phyloP scores from a whole-genome alignment of 2,888 invertebrate species.

The Hanleya hanleyi region DNA sequence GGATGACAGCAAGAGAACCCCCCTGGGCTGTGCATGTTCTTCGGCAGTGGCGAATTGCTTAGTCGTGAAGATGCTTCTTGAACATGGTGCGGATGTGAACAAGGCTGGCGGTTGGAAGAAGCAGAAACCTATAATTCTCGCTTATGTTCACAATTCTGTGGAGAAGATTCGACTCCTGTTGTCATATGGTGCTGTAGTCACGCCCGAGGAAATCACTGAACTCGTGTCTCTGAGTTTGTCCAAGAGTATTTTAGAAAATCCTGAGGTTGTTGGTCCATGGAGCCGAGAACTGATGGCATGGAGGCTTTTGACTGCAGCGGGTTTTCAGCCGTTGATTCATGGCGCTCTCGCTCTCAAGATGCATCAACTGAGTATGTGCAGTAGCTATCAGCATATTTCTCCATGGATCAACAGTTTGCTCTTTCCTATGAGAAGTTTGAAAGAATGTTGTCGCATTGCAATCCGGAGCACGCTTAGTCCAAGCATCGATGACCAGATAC shows the following conservation, averaged over 20 bases:
- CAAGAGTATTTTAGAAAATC: constrained; percentile 64
- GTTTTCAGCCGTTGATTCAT: constrained; percentile 52
- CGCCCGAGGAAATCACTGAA: constrained; percentile 63
- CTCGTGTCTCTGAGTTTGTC: constrained; percentile 61
- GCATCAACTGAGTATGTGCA: constrained; percentile 60
- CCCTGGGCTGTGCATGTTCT: constrained; percentile 61
- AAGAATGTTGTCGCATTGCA: constrained; percentile 53
- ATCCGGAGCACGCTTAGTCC: constrained; percentile 46
- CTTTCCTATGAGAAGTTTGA: constrained; percentile 54
- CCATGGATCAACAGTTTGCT: constrained; percentile 58
- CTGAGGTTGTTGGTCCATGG: constrained; percentile 58
- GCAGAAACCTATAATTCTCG: constrained; percentile 63
- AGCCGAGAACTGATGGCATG: constrained; percentile 61
- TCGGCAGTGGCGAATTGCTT: constrained; percentile 48
- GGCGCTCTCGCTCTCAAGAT: constrained; percentile 50
- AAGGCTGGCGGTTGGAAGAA: constrained; percentile 63
- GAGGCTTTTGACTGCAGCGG: constrained; percentile 59
- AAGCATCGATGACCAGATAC: constrained; percentile 53
- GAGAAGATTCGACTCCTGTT: constrained; percentile 61
- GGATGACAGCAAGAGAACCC: constrained; percentile 62
- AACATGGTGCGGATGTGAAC: constrained; percentile 61
- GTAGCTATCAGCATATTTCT: constrained; percentile 59
- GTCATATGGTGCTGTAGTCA: constrained; percentile 62
- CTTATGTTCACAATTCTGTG: constrained; percentile 66
- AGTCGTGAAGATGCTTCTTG: constrained; percentile 56